These are phyloP conservation scores for Lymantria monacha DNA, from an alignment of 2,888 invertebrate species.

Conservation along the genomic window DNA sequence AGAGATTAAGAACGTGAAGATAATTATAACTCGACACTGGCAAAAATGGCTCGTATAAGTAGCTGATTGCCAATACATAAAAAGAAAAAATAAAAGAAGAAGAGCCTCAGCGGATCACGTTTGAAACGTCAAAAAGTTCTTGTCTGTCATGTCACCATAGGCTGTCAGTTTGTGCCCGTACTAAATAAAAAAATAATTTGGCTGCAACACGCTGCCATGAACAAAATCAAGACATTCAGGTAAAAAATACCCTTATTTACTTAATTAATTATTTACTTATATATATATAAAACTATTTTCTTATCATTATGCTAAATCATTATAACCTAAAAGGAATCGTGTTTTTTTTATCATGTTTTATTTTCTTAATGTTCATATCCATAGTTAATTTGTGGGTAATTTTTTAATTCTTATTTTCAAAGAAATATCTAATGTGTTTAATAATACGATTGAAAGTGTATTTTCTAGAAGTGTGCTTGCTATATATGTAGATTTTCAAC, in stretches of 20 bases:
- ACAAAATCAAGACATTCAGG: slow-evolving; percentile 78
- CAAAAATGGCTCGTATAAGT: too few species aligned
- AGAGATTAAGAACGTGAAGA: too few species aligned
- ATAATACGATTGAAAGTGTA: neutral
- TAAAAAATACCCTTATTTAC: slow-evolving; percentile 37
- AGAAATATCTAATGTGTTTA: neutral
- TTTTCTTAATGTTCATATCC: slow-evolving; percentile 2
- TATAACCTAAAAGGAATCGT: slow-evolving; percentile 52
- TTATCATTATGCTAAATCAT: slow-evolving; percentile 55
- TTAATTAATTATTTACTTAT: slow-evolving; percentile 2
- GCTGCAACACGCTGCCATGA: slow-evolving; percentile 74
- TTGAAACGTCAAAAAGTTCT: slow-evolving; percentile 34
- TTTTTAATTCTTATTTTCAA: neutral
- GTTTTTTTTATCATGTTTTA: slow-evolving; percentile 30
- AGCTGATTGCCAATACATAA: too few species aligned
- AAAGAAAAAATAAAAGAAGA: too few species aligned
- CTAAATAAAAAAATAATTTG: slow-evolving; percentile 60
- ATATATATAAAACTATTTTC: slow-evolving; percentile 3
- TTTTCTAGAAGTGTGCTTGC: neutral
- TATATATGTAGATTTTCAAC: neutral
- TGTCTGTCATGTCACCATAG: slow-evolving; percentile 73
- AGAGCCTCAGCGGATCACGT: slow-evolving; percentile 28
- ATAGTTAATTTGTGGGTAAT: neutral
- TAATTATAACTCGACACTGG: too few species aligned
- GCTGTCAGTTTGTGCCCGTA: slow-evolving; percentile 76